Evolutionary conservation across 2,797 vertebrate species (phyloP).

Genomic region (Hirundo rustica): DNA sequence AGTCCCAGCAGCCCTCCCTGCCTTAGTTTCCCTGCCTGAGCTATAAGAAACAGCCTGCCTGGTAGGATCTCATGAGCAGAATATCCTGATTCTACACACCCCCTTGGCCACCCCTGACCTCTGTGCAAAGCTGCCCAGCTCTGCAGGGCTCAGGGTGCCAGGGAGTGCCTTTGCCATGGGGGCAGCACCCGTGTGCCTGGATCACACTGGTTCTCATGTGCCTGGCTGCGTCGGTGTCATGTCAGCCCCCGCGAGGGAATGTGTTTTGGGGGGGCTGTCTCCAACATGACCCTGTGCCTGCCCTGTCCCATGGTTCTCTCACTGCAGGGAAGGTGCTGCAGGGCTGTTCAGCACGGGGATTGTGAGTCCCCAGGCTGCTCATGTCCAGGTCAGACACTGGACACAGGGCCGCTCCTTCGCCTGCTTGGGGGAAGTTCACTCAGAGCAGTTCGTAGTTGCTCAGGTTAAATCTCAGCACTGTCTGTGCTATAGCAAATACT

Average conservation of each 20-base stretch:
- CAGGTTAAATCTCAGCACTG: neutral
- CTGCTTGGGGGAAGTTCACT: neutral
- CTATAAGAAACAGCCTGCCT: neutral
- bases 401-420: neutral
- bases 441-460: neutral
- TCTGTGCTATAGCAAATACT: neutral
- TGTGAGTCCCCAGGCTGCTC: neutral
- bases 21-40: neutral
- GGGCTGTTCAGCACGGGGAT: neutral
- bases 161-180: accelerated
- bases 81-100: neutral
- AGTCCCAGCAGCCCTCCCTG: neutral
- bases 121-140: accelerated
- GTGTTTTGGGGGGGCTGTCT: neutral
- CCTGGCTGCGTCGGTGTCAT: accelerated
- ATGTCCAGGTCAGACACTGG: neutral
- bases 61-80: neutral
- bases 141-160: neutral
- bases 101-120: neutral
- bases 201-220: neutral
- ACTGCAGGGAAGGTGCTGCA: neutral
- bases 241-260: accelerated
- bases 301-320: neutral
- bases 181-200: accelerated
- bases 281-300: accelerated